Base-by-base conservation (phyloP, 2,888 invertebrate genomes). In the Incurvaria masculella region DNA sequence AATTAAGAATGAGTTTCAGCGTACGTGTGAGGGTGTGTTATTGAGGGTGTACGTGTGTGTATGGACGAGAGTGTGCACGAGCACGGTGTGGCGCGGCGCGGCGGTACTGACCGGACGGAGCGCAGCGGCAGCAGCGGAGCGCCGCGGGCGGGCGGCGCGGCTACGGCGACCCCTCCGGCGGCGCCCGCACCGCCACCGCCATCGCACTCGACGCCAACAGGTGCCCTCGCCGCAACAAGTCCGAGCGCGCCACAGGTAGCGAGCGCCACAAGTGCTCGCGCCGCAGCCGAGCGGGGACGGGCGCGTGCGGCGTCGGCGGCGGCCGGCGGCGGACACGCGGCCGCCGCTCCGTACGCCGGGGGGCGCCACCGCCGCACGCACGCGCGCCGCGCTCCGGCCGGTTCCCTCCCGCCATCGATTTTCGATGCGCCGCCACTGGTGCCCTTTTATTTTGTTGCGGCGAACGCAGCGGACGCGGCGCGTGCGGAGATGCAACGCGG, bases 331-430 rank as follows among this genome's bases (percentile, higher is more conserved):
- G 62, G 61, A 69, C 70, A 71, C 70, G 65, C 63, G 68, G 16
- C 27, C 8, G 5, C 63, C 68, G 23, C n/a, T 10, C 4, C 5
- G 6, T 4, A 16, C 44, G 33, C 17, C 19, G 20, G 33, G 44
- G 33, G 58, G 58, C 55, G 54, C 50, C 59, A 47, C 50, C 6
- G 33, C 33, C 33, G 33, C 56, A 54, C 62, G 61, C 59, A 57
- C 53, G 56, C 53, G 52, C 51, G 49, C 58, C 52, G 51, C 47
- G 52, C 50, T 57, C 55, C 57, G 44, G 44, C 39, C 21, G 17
- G 26, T 21, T 19, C 57, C 60, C 59, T 66, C 59, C 65, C 64
- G 63, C 61, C 68, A 78, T 78, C 69, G 76, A 78, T 78, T 73
- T 72, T 69, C 65, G 58, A 72, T 65, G 64, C 61, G 65, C 63